Conservation (phyloP, 1,140 invertebrate genomes). For the Magallana angulata region DNA sequence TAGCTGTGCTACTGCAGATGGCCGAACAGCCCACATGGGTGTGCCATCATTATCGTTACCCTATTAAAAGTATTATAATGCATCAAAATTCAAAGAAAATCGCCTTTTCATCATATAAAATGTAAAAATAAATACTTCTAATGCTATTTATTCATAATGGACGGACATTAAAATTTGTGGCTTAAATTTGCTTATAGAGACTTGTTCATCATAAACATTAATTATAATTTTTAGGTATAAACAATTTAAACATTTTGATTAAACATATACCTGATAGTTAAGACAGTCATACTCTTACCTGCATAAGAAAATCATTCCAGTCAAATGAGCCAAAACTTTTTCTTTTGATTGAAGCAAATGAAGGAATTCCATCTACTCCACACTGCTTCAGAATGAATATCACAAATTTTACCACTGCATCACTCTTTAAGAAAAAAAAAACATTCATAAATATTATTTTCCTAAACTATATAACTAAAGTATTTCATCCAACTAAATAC, state of each 20-base stretch:
- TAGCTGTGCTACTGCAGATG: neutral
- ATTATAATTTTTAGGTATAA: neutral
- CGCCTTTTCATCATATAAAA: neutral
- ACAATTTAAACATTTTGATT: neutral
- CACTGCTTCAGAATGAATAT: neutral
- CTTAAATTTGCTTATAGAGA: neutral
- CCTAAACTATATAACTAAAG: no score
- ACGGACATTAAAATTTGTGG: neutral
- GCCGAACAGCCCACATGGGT: neutral
- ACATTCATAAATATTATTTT: no score
- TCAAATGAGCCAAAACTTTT: neutral
- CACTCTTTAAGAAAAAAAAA: neutral
- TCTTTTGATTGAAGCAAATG: neutral
- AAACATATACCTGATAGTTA: neutral
- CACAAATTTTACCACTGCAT: neutral
- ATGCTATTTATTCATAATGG: neutral
- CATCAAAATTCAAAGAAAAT: neutral
- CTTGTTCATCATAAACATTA: neutral
- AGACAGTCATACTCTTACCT: neutral
- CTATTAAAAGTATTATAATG: neutral
- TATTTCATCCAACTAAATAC: no score
- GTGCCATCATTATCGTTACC: neutral
- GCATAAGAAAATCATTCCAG: neutral
- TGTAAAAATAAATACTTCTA: neutral
- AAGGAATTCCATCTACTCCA: neutral